Evolutionary conservation across 2,113 vertebrate genomes (phyloP).

Genomic region (Neolamprologus longior): DNA sequence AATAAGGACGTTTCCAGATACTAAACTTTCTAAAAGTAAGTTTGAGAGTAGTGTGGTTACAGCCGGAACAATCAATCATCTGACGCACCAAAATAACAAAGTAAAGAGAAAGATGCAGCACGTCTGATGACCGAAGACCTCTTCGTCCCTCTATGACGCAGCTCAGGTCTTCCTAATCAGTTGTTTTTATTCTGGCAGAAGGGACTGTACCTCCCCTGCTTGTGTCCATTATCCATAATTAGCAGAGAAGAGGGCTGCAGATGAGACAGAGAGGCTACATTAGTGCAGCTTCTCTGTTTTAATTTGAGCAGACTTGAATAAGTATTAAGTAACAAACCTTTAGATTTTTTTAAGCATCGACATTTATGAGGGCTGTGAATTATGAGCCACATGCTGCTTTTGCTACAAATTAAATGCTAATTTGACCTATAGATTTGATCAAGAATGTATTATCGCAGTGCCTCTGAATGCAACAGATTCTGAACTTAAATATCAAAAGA

Average conservation of each 20-base stretch:
- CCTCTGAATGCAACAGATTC: not conserved
- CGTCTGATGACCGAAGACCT: not conserved
- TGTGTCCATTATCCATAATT: conserved; percentile 54
- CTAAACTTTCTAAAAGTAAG: not conserved
- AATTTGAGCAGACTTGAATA: not conserved
- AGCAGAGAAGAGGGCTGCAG: conserved; percentile 34
- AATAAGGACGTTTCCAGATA: not conserved
- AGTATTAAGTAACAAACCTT: not conserved
- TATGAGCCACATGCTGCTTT: not conserved
- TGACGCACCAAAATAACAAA: not conserved
- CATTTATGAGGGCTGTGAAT: not conserved
- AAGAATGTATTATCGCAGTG: not conserved
- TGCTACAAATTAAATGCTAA: not conserved
- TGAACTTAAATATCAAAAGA: not conserved
- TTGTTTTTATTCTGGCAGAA: conserved; percentile 46
- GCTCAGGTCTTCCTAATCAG: conserved; percentile 25
- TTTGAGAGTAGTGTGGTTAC: not conserved
- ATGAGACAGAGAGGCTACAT: not conserved
- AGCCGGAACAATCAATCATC: not conserved
- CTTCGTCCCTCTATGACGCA: not conserved
- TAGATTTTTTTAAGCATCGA: not conserved
- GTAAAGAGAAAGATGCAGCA: not conserved
- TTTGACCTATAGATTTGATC: not conserved
- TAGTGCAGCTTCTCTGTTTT: not conserved
- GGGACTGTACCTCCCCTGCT: conserved; percentile 11